A percentile compares a stretch with the other conserved stretches of the same genome.
Conservation (phyloP, 2,113 vertebrate genomes). For the Megaleporinus macrocephalus region DNA sequence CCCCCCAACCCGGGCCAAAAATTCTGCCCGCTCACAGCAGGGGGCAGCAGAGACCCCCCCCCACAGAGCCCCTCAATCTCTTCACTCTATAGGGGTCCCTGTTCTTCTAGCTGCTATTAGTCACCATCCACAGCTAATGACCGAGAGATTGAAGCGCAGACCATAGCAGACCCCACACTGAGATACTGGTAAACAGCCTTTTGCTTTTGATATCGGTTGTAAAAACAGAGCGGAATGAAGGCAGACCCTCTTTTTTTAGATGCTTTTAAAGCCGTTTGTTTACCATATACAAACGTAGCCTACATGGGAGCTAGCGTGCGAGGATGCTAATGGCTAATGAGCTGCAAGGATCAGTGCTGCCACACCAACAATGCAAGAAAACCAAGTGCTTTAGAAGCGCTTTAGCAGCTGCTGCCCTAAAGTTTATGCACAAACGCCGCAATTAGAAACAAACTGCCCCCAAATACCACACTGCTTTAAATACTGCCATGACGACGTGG, state of each 20-base stretch:
- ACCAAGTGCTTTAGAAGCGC: too few relatives aligned
- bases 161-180: conserved; percentile 18
- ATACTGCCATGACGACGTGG: too few relatives aligned
- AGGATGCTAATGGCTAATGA: not conserved
- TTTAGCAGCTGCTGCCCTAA: too few relatives aligned
- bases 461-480: too few relatives aligned
- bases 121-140: conserved; percentile 34
- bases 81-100: conserved; percentile 19
- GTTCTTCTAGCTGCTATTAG: not conserved
- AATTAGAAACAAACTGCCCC: too few relatives aligned
- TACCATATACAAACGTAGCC: not conserved
- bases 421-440: not conserved
- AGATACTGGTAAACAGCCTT: conserved; percentile 9
- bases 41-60: conserved; percentile 57
- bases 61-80: conserved; percentile 61
- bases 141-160: conserved; percentile 31
- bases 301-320: not conserved
- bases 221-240: not conserved
- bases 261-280: not conserved
- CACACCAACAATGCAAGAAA: too few relatives aligned
- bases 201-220: conserved; percentile 7
- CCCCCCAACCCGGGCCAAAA: conserved; percentile 5
- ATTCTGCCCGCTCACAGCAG: conserved; percentile 62
- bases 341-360: not conserved
- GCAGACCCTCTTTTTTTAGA: not conserved